Evolutionary conservation across 2,888 invertebrate species (phyloP), one percentile per base, ranked within the genome.

Genomic region (Pterostichus madidus): DNA sequence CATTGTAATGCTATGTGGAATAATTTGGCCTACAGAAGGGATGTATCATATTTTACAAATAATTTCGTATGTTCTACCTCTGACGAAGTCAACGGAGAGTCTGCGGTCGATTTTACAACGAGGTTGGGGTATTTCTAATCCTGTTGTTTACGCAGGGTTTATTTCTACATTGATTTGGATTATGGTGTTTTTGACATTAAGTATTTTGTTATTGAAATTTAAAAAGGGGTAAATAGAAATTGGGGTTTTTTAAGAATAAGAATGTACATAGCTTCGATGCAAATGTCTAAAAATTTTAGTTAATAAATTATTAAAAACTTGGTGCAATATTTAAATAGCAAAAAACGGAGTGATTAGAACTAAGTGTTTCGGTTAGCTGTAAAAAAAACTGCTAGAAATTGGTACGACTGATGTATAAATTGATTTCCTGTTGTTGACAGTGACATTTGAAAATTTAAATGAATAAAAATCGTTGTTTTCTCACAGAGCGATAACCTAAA

Each of bases 21-120:
- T 98, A 84, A 95, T 98, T 86, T 98, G 98, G 98, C 98, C 98
- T 0, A 92, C 97, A 84, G 97, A 98, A 92, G 97, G 95, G 53
- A 98, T 98, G 96, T 96, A 97, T 87, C 90, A 92, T 0, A 86
- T 94, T 56, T 91, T 97, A 11, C 86, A 86, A 39, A 76, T 68
- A 5, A 77, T 83, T 17, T 76, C 83, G 2, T 52, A 35, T 11
- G 11, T 83, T 52, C 44, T 98, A 17, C 98, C 98, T 0, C 91
- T 98, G 15, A 98, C 98, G 0, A 94, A 96, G 86, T 95, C 97
- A 0, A 97, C 97, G 0, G 97, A 98, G 86, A 95, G 97, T 1
- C 91, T 98, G 85, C 92, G 98, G n/a, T 94, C 95, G 2, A 95
- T 97, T 88, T 89, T 97, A 49, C 96, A 96, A 75, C 92, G 96